phyloP scores from a whole-genome alignment of 2,888 invertebrate genomes.

The Nephrotoma guestfalica region DNA sequence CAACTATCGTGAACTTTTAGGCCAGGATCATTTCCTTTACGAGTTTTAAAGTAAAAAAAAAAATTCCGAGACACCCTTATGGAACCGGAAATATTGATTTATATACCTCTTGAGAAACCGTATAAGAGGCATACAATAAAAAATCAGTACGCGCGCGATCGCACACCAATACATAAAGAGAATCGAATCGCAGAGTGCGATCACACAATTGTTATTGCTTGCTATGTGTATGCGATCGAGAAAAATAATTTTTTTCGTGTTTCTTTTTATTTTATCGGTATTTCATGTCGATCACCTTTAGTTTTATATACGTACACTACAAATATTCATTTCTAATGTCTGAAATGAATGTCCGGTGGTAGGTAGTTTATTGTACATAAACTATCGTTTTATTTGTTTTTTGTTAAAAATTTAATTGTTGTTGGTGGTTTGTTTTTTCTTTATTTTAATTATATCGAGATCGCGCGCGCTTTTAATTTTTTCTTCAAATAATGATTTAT shows the following conservation, averaged over 20 bases:
- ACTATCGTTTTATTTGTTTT: neutral
- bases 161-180: neutral
- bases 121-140: neutral
- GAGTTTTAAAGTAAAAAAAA: neutral
- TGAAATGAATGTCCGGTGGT: neutral
- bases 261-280: neutral
- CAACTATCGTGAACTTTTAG: neutral
- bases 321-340: neutral
- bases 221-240: neutral
- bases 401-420: neutral
- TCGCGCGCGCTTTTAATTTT: neutral
- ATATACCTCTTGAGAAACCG: neutral
- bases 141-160: neutral
- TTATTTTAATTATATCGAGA: neutral
- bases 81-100: neutral
- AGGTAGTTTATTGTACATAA: neutral
- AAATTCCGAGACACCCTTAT: neutral
- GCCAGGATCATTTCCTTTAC: neutral
- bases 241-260: neutral
- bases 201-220: neutral
- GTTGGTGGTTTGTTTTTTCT: neutral
- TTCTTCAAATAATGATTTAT: neutral
- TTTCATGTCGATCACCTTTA: neutral
- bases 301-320: neutral
- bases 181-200: neutral